Percentiles rank a stretch among this genome's conserved stretches.
These are phyloP conservation scores for Mnemiopsis leidyi DNA, from an alignment of 37 sponge, comb jelly and placozoan genomes.

Conservation along the genomic window DNA sequence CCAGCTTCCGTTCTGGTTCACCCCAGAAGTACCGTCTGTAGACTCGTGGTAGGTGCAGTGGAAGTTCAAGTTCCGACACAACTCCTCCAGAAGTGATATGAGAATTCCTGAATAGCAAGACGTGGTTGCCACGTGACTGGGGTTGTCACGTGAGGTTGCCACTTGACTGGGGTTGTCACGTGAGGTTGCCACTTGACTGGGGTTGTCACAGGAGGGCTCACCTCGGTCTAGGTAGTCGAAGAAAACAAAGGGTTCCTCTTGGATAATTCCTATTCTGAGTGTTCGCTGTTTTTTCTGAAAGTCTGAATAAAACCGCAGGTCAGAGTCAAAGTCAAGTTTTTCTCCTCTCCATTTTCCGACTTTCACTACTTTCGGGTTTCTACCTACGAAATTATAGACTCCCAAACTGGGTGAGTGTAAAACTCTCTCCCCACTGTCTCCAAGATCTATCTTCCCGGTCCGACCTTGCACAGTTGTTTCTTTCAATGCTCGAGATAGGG, in stretches of 20 bases:
- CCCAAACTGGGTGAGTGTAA: background rate
- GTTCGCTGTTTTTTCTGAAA: background rate
- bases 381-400: background rate
- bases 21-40: background rate
- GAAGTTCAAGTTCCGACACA: background rate
- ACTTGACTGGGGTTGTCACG: background rate
- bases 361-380: background rate
- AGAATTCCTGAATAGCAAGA: background rate
- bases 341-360: background rate
- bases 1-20: background rate
- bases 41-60: background rate
- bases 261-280: background rate
- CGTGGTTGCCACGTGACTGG: background rate
- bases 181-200: background rate
- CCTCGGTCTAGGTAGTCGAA: background rate
- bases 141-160: background rate
- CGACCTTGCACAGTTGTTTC: background rate
- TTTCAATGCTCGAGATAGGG: background rate
- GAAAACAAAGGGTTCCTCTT: background rate
- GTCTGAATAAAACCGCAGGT: background rate
- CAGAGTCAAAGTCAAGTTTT: background rate
- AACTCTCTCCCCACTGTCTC: background rate
- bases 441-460: background rate
- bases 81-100: background rate
- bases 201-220: background rate